A percentile compares a stretch with the other conserved stretches of the same genome.
Evolutionary conservation across 2,888 invertebrate genomes (phyloP).

Genomic region (Campoplex nolae): DNA sequence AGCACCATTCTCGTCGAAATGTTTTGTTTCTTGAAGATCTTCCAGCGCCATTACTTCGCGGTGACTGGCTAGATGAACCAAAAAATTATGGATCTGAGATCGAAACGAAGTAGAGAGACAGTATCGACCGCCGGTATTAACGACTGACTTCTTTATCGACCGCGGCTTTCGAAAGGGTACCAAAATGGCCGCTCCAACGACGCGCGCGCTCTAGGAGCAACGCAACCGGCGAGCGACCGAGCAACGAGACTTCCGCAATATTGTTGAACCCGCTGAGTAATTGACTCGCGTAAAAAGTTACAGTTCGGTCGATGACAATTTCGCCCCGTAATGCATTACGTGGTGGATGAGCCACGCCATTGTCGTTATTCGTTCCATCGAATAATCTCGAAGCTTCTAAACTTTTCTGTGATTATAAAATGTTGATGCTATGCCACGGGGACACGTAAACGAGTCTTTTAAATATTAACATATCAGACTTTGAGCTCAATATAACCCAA

Average conservation of each 20-base stretch:
- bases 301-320: slow-evolving; percentile 21
- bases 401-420: neutral
- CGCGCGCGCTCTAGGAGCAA: neutral
- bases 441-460: neutral
- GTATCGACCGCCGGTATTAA: neutral
- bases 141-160: neutral
- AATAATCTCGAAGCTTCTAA: slow-evolving; percentile 45
- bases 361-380: slow-evolving; percentile 28
- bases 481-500: too few species aligned
- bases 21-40: neutral
- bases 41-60: neutral
- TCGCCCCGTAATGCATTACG: slow-evolving; percentile 50
- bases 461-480: too few species aligned
- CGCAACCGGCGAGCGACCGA: neutral
- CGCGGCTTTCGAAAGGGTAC: neutral
- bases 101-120: neutral
- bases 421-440: neutral
- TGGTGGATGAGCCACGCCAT: slow-evolving; percentile 30
- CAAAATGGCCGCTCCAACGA: neutral
- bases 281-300: slow-evolving; percentile 4
- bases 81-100: neutral
- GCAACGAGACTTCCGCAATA: neutral
- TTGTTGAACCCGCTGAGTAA: neutral
- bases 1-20: neutral
- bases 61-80: neutral